Evolutionary conservation across 2,888 invertebrate species (phyloP).

Genomic region (Drosophila paucipuncta): DNA sequence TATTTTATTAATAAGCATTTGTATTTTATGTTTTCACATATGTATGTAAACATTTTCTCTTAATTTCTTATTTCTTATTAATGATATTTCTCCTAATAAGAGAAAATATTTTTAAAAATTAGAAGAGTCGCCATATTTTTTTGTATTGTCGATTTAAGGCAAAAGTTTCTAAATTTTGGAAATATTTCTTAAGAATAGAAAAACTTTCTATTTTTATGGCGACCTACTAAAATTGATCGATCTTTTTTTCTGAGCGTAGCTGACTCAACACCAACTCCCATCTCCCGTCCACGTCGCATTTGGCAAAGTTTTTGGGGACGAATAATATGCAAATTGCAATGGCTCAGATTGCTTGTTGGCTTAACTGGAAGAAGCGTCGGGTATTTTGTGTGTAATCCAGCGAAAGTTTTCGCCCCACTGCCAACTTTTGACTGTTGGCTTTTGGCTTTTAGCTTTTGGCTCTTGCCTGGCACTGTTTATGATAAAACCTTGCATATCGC

Average conservation of each 20-base stretch:
- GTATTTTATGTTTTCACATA: too few species aligned
- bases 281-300: background rate
- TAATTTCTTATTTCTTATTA: background rate
- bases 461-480: slow-evolving; percentile 37
- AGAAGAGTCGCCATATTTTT: background rate
- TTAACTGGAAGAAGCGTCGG: background rate
- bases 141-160: too few species aligned
- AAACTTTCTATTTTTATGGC: background rate
- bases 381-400: slow-evolving; percentile 14
- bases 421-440: slow-evolving; percentile 33
- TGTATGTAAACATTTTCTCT: background rate
- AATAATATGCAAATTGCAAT: slow-evolving; percentile 72
- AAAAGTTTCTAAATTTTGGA: background rate
- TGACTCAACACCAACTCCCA: background rate
- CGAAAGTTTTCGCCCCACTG: slow-evolving; percentile 32
- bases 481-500: slow-evolving; percentile 48
- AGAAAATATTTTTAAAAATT: background rate
- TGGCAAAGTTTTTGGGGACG: slow-evolving; percentile 5
- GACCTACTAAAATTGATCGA: background rate
- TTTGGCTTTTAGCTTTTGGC: background rate
- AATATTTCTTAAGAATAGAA: background rate
- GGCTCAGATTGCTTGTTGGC: slow-evolving; percentile 25
- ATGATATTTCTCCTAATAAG: background rate
- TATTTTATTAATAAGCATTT: background rate
- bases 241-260: background rate